Base-by-base conservation (phyloP, 2,888 invertebrate species). In the Drosophila fulvimacula region DNA sequence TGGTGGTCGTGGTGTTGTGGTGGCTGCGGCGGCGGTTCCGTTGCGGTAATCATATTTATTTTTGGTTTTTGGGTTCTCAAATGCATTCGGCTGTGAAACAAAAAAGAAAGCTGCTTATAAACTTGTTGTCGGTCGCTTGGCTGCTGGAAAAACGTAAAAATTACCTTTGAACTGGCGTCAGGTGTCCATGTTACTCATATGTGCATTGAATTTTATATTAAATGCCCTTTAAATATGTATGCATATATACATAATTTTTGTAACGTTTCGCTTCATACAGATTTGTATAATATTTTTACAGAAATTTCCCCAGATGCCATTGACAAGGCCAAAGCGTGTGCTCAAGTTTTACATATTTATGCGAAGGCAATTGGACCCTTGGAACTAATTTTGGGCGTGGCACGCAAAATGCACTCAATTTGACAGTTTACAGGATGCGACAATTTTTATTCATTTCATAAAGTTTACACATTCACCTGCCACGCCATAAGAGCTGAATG, bases 1-100 rank as follows among this genome's bases (percentile, higher is more conserved):
- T 38, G 49, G 13, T 52, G 36, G 17, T 58, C 49, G 17, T 36
- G 19, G 6, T 49, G 41, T 30, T n/a, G 21, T 4, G 27, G 19
- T 27, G 51, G n/a, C n/a, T 21, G 15, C 38, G 44, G 19, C 39
- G 17, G 21, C 36, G 34, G 44, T n/a, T 79, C 48, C 56, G 62
- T 60, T 79, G 67, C 67, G 64, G 62, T 81, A 72, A 76, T 71
- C 82, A 76, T 65, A 73, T 82, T 85, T 85, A 85, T 84, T 85
- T 84, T 87, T 74, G 81, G 75, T 74, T 73, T 76, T 77, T 82
- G 77, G 81, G 85, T 66, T 61, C 61, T 67, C 61, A 76, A 79
- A 73, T 69, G 79, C 74, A 84, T 59, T 87, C 76, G 70, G 62
- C 79, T 84, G 84, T 73, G 53, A 82, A 82, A 79, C 75, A 75